Evolutionary conservation across 1,140 invertebrate genomes (phyloP).

Genomic region (Drosophila trapezifrons): DNA sequence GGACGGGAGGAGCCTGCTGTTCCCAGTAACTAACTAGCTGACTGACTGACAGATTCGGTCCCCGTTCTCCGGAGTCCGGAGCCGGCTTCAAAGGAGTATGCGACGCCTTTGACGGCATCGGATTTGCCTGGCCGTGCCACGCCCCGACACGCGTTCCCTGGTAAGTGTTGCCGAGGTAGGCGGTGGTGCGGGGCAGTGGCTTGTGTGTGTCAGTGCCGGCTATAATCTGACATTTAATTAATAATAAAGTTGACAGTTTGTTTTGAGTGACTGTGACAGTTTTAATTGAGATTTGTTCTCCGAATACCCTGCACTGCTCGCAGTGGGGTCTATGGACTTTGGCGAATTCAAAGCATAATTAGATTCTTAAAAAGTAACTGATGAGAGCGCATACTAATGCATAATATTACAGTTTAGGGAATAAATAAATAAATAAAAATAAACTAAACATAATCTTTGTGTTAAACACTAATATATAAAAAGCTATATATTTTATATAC

Average conservation of each 20-base stretch:
- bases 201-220: conserved; percentile 52
- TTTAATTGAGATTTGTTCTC: conserved; percentile 82
- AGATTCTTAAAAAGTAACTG: no score
- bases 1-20: neutral
- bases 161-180: neutral
- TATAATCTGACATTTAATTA: conserved; percentile 84
- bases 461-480: no score
- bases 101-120: conserved; percentile 63
- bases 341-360: neutral
- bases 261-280: conserved; percentile 83
- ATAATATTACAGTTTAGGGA: no score
- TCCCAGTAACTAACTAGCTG: conserved; percentile 16
- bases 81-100: conserved; percentile 71
- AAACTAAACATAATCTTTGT: no score
- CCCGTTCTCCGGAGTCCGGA: conserved; percentile 40
- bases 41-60: conserved; percentile 63
- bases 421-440: no score
- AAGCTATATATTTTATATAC: no score
- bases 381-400: no score
- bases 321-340: conserved; percentile 38
- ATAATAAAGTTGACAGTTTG: conserved; percentile 83
- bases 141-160: conserved; percentile 1
- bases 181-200: conserved; percentile 13
- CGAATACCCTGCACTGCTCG: conserved; percentile 38
- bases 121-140: conserved; percentile 44